Conservation (phyloP, 2,113 vertebrate genomes). For the Passer montanus region DNA sequence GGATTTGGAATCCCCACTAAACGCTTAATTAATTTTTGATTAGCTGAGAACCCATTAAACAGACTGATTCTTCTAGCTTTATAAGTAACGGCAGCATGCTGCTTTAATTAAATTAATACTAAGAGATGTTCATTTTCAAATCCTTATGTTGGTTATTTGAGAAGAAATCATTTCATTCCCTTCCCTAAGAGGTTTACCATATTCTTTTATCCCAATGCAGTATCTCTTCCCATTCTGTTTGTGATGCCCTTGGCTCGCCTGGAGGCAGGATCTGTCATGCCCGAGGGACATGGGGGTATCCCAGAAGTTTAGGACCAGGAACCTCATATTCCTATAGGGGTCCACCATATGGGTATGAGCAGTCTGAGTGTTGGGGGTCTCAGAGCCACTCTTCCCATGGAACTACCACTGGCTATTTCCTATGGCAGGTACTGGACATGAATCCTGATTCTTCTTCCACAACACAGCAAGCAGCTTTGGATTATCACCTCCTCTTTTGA, state of each 20-base stretch:
- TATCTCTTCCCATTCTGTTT: slow-evolving; percentile 43
- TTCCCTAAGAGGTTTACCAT: slow-evolving; percentile 74
- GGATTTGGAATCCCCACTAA: slow-evolving; percentile 80
- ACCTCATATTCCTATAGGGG: neutral
- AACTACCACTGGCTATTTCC: neutral
- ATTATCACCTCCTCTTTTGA: neutral
- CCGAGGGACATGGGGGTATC: neutral
- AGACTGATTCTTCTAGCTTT: slow-evolving; percentile 77
- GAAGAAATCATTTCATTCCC: slow-evolving; percentile 69
- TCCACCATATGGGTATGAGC: neutral
- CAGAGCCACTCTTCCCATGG: neutral
- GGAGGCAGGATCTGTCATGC: neutral
- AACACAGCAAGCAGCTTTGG: neutral
- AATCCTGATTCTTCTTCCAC: neutral
- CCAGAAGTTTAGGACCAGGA: neutral
- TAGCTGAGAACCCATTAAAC: slow-evolving; percentile 83
- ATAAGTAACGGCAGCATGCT: slow-evolving; percentile 73
- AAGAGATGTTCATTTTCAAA: slow-evolving; percentile 76
- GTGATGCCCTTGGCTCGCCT: neutral
- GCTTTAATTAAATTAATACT: slow-evolving; percentile 83
- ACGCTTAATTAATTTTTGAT: slow-evolving; percentile 87
- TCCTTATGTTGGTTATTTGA: slow-evolving; percentile 75
- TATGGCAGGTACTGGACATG: rapidly evolving
- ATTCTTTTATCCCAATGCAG: slow-evolving; percentile 43
- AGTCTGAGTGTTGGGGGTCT: neutral